A percentile compares a stretch with the other conserved stretches of the same genome.
phyloP scores from a whole-genome alignment of 1,140 invertebrate genomes.

The Anoplophora glabripennis region DNA sequence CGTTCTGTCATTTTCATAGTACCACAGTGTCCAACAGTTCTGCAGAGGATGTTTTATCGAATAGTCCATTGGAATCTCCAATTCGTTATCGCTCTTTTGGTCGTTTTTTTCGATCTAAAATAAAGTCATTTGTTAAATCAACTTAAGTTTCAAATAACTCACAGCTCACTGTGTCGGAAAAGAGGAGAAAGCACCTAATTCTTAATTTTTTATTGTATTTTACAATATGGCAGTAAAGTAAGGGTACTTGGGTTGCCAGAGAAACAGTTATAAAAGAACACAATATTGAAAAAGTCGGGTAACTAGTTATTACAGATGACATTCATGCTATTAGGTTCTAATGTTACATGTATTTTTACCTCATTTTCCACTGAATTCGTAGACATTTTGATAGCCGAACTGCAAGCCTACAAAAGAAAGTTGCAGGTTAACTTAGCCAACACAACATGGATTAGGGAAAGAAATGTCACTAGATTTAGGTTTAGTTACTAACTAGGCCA shows the following conservation, averaged over 20 bases:
- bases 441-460: too few species aligned
- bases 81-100: constrained; percentile 42
- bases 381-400: constrained; percentile 37
- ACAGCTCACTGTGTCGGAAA: background rate
- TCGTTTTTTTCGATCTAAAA: constrained; percentile 51
- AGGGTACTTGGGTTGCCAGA: too few species aligned
- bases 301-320: too few species aligned
- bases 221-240: constrained; percentile 23
- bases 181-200: background rate
- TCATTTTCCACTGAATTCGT: constrained; percentile 40
- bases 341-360: constrained; percentile 22
- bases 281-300: too few species aligned
- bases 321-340: too few species aligned
- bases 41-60: constrained; percentile 87
- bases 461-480: too few species aligned
- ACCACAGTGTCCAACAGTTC: constrained; percentile 97
- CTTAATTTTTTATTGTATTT: background rate
- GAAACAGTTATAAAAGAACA: too few species aligned
- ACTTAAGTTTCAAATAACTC: background rate
- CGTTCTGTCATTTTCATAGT: constrained; percentile 88
- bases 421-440: constrained; percentile 7
- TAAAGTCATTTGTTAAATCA: constrained; percentile 17
- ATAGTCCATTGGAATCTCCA: constrained; percentile 44
- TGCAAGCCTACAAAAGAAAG: constrained; percentile 20
- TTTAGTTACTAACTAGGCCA: too few species aligned